Evolutionary conservation across 2,888 invertebrate species (phyloP).

Genomic region (Brachylomia viminalis): DNA sequence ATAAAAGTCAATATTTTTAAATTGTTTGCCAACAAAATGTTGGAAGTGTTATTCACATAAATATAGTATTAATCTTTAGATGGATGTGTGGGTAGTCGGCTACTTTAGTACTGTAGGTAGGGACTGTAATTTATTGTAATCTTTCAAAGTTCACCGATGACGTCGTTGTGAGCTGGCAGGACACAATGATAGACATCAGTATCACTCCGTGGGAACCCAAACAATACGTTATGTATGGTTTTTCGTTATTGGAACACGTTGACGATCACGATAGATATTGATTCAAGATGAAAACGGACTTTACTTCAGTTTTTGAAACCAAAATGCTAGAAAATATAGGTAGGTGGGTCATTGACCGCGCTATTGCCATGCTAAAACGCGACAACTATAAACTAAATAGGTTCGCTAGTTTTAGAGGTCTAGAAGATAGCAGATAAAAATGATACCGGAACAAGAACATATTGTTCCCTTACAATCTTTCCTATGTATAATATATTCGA

Average conservation of each 20-base stretch:
- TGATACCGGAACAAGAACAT: too few species aligned
- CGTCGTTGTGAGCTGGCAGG: slow-evolving; percentile 2
- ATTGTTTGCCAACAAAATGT: not conserved
- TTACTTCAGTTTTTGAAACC: not conserved
- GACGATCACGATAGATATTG: not conserved
- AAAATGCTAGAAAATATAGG: not conserved
- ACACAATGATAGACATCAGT: not conserved
- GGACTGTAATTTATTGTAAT: not conserved
- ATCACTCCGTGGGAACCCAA: not conserved
- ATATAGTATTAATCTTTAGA: slow-evolving; percentile 9
- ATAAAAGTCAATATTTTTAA: slow-evolving; percentile 18
- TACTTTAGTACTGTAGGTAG: not conserved
- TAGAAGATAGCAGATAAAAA: not conserved
- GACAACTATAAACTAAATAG: not conserved
- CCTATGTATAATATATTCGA: not conserved
- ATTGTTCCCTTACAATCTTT: not conserved
- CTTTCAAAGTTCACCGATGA: slow-evolving; percentile 14
- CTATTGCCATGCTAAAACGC: not conserved
- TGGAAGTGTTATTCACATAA: slow-evolving; percentile 1
- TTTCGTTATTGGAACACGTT: not conserved
- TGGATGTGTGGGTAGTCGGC: slow-evolving; percentile 8
- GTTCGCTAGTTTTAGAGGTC: not conserved
- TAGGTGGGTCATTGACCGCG: not conserved
- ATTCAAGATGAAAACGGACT: not conserved
- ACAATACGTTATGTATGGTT: not conserved